Conservation (phyloP, 2,113 vertebrate species). For the Pterophyllum scalare region DNA sequence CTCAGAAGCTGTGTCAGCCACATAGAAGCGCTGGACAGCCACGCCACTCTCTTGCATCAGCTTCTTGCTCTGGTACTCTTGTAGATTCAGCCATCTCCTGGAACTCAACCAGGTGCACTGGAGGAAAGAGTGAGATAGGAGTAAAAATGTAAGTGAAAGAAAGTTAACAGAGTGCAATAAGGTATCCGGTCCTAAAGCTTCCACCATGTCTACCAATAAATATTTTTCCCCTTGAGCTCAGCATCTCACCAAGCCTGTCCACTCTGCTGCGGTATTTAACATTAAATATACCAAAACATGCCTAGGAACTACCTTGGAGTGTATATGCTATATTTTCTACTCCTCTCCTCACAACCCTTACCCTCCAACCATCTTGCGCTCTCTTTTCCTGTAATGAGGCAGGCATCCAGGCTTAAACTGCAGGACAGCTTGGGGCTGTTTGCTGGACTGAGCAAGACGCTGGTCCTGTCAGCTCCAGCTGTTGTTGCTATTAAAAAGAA, state of each 20-base stretch:
- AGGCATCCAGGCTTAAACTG: slow-evolving; percentile 56
- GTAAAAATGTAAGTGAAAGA: neutral
- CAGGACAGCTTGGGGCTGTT: slow-evolving; percentile 53
- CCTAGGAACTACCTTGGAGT: slow-evolving; percentile 13
- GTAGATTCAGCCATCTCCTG: slow-evolving; percentile 96
- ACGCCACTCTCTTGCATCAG: slow-evolving; percentile 97
- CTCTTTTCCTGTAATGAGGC: slow-evolving; percentile 64
- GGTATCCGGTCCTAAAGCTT: neutral
- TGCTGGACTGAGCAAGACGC: slow-evolving; percentile 74
- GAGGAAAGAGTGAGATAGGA: neutral
- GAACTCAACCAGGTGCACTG: slow-evolving; percentile 84
- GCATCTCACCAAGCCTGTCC: neutral
- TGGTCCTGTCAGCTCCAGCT: slow-evolving; percentile 75
- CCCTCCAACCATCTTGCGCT: neutral
- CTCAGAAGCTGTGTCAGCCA: slow-evolving; percentile 89
- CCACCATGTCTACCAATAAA: slow-evolving; percentile 5
- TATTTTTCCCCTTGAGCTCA: slow-evolving; percentile 11
- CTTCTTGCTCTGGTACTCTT: slow-evolving; percentile 99
- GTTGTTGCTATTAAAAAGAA: slow-evolving; percentile 80
- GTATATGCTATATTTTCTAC: slow-evolving; percentile 20
- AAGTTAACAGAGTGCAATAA: slow-evolving; percentile 9
- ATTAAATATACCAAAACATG: slow-evolving; percentile 31
- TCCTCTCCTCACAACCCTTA: neutral
- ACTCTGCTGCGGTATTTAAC: slow-evolving; percentile 3
- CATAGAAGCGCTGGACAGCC: slow-evolving; percentile 93